Evolutionary conservation across 2,113 vertebrate species (phyloP).

Genomic region (Chinchilla lanigera): DNA sequence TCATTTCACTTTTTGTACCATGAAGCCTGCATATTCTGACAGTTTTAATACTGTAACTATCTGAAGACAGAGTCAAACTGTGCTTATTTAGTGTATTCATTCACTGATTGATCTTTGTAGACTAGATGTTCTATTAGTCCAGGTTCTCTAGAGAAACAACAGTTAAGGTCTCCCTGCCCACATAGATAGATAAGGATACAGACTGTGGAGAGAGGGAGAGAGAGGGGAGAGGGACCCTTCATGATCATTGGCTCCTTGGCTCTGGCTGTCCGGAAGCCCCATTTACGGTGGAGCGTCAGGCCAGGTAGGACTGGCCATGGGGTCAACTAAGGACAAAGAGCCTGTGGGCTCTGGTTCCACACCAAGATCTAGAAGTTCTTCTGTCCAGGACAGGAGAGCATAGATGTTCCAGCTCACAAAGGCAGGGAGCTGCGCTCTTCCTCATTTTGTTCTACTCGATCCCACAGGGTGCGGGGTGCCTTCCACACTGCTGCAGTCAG

Average conservation of each 20-base stretch:
- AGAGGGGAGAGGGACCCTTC: neutral
- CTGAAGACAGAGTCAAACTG: neutral
- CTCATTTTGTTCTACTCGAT: neutral
- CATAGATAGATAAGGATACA: neutral
- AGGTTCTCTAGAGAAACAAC: neutral
- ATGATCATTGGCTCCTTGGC: neutral
- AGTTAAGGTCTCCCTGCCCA: neutral
- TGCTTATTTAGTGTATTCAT: neutral
- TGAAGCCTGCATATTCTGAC: neutral
- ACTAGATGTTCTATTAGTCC: neutral
- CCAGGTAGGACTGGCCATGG: accelerated
- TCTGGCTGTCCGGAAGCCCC: neutral
- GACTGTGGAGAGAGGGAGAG: neutral
- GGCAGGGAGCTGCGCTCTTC: neutral
- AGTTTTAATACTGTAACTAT: neutral
- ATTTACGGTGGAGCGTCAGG: neutral
- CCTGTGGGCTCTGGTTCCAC: neutral
- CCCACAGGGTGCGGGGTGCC: accelerated
- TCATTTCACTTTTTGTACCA: neutral
- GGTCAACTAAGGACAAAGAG: neutral
- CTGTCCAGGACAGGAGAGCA: neutral
- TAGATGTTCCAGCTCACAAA: neutral
- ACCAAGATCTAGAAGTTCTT: neutral
- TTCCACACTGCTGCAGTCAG: too few species aligned
- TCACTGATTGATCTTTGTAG: neutral